Conservation (phyloP, 2,113 vertebrate species). For the Apteryx owenii region DNA sequence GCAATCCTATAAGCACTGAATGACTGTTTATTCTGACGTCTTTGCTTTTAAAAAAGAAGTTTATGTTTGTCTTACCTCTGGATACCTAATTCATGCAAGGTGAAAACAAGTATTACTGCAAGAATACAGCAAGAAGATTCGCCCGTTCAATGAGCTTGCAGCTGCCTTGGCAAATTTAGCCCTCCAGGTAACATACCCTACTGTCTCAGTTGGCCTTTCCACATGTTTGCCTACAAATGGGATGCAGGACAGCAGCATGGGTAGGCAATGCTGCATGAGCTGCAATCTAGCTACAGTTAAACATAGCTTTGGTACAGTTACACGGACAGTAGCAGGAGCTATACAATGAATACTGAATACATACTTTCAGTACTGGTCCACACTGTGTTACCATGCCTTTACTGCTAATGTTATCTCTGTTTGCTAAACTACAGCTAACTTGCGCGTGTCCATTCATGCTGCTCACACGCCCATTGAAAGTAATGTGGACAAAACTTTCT, state of each 20-base stretch:
- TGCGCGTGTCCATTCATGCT: background rate
- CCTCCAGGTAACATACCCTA: background rate
- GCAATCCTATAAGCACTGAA: background rate
- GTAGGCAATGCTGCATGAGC: background rate
- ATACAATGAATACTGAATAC: background rate
- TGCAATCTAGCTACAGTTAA: background rate
- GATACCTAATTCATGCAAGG: background rate
- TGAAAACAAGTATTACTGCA: background rate
- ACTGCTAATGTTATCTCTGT: background rate
- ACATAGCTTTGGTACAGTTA: fast-evolving
- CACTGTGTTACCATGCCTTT: background rate
- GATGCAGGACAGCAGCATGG: background rate
- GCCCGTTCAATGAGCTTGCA: background rate
- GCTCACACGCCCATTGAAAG: background rate
- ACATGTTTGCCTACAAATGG: background rate
- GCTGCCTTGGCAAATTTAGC: background rate
- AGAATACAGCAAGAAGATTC: background rate
- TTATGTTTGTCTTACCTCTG: slow-evolving; percentile 4
- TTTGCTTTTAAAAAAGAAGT: background rate
- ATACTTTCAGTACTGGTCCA: background rate
- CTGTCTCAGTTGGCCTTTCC: background rate
- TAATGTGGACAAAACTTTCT: background rate
- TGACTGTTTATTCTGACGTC: background rate
- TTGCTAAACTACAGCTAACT: background rate
- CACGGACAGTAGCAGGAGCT: background rate